A percentile compares a stretch with the other conserved stretches of the same genome.
phyloP scores from a whole-genome alignment of 2,888 invertebrate genomes.

The Sycophila texana region DNA sequence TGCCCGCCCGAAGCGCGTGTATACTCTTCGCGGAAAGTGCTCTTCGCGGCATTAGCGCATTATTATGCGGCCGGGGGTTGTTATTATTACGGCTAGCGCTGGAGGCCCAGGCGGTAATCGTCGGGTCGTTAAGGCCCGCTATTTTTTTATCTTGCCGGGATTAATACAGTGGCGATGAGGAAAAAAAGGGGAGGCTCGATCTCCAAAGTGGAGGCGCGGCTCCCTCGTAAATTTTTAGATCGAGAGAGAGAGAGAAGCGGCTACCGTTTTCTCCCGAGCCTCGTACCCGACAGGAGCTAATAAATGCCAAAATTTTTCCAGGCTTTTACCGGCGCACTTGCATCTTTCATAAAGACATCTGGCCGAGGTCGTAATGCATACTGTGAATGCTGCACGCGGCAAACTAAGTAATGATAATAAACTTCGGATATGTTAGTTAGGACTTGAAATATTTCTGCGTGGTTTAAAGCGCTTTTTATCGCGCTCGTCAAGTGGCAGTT shows the following conservation, averaged over 20 bases:
- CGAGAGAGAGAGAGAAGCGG: slow-evolving; percentile 12
- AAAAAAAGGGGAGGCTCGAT: slow-evolving; percentile 13
- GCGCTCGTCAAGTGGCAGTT: too few species aligned
- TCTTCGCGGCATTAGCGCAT: slow-evolving; percentile 38
- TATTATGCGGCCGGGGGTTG: slow-evolving; percentile 33
- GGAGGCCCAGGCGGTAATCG: slow-evolving; percentile 33
- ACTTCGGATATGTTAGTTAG: too few species aligned
- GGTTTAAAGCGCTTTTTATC: too few species aligned
- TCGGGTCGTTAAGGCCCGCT: slow-evolving; percentile 34
- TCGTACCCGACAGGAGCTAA: background rate
- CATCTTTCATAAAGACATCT: too few species aligned
- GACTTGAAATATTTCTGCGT: too few species aligned
- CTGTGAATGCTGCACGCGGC: too few species aligned
- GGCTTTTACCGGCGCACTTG: background rate
- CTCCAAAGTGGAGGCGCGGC: background rate
- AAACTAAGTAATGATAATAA: too few species aligned
- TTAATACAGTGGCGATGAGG: slow-evolving; percentile 37
- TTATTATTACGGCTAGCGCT: background rate
- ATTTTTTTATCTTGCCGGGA: slow-evolving; percentile 26
- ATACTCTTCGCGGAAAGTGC: slow-evolving; percentile 12
- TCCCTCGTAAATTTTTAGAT: slow-evolving; percentile 33
- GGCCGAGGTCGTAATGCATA: too few species aligned
- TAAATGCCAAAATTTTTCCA: slow-evolving; percentile 11
- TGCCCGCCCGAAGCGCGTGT: background rate
- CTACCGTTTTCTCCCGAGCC: slow-evolving; percentile 32